Evolutionary conservation across 2,797 vertebrate species (phyloP).

Genomic region (Argentina silus): DNA sequence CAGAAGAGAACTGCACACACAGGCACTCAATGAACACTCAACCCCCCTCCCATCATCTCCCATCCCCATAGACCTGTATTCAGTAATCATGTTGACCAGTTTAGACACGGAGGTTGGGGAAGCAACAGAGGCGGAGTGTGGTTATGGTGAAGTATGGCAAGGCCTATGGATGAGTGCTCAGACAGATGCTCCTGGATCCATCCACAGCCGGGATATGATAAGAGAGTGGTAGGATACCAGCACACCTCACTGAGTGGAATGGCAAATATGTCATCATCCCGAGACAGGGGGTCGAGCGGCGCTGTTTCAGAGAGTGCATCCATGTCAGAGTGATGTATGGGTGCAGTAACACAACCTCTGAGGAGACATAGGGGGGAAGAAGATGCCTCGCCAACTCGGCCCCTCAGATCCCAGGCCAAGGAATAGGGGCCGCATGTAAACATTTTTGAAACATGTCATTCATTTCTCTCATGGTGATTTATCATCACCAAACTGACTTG

Average conservation of each 20-base stretch:
- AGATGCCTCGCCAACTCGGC: conserved; percentile 51
- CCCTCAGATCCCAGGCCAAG: conserved; percentile 58
- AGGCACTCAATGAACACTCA: not conserved
- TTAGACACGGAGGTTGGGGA: not conserved
- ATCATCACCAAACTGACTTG: conserved; percentile 39
- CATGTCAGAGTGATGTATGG: conserved; percentile 81
- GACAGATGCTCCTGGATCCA: conserved; percentile 8
- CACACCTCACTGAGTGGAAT: conserved; percentile 64
- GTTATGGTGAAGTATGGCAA: not conserved
- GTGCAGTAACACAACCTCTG: conserved; percentile 74
- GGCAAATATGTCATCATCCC: conserved; percentile 66
- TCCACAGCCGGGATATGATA: conserved; percentile 33
- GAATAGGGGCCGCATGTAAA: conserved; percentile 76
- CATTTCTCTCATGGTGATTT: conserved; percentile 62
- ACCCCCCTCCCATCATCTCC: not conserved
- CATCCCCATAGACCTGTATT: not conserved
- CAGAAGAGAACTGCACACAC: not conserved
- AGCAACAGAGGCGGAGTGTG: not conserved
- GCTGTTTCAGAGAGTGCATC: conserved; percentile 72
- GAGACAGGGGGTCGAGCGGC: conserved; percentile 50
- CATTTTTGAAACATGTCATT: conserved; percentile 71
- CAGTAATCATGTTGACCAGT: not conserved
- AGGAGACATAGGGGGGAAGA: conserved; percentile 54
- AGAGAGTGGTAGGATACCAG: conserved; percentile 45
- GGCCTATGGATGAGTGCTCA: not conserved